phyloP scores from a whole-genome alignment of 2,113 vertebrate species.

The Amia ocellicauda region DNA sequence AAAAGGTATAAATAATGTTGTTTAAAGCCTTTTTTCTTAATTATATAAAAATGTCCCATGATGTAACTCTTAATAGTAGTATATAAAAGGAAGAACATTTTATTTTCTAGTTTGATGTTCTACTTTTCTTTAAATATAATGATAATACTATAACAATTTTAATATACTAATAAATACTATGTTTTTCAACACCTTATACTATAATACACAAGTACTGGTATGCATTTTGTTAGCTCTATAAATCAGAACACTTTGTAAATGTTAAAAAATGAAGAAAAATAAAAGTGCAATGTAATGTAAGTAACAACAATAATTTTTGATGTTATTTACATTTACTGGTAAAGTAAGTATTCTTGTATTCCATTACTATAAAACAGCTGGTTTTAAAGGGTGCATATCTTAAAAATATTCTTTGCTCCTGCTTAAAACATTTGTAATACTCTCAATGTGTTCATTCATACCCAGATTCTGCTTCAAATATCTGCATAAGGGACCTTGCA shows the following conservation, averaged over 20 bases:
- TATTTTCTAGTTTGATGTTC: conserved; percentile 29
- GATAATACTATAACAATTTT: conserved; percentile 30
- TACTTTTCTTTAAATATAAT: conserved; percentile 33
- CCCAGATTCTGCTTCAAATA: too few relatives aligned
- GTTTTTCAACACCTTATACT: conserved; percentile 29
- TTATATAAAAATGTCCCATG: conserved; percentile 42
- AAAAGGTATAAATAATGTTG: conserved; percentile 41
- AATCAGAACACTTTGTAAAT: conserved; percentile 25
- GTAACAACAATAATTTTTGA: conserved; percentile 9
- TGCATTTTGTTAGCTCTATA: conserved; percentile 19
- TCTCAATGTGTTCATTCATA: too few relatives aligned
- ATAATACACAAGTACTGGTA: conserved; percentile 32
- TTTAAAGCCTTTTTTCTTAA: conserved; percentile 42
- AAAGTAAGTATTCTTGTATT: conserved; percentile 21
- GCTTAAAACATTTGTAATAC: conserved; percentile 1
- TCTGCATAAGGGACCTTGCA: too few relatives aligned
- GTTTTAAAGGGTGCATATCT: conserved; percentile 19
- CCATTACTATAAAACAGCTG: conserved; percentile 35
- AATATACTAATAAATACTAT: conserved; percentile 34
- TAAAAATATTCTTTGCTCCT: background rate
- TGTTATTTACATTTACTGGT: conserved; percentile 18
- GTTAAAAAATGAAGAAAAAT: conserved; percentile 20
- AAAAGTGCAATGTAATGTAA: conserved; percentile 9
- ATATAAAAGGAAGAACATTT: conserved; percentile 44
- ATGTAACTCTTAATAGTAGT: conserved; percentile 32